These are phyloP conservation scores for Callithrix jacchus DNA, from an alignment of 2,113 vertebrate genomes.

Conservation along the genomic window DNA sequence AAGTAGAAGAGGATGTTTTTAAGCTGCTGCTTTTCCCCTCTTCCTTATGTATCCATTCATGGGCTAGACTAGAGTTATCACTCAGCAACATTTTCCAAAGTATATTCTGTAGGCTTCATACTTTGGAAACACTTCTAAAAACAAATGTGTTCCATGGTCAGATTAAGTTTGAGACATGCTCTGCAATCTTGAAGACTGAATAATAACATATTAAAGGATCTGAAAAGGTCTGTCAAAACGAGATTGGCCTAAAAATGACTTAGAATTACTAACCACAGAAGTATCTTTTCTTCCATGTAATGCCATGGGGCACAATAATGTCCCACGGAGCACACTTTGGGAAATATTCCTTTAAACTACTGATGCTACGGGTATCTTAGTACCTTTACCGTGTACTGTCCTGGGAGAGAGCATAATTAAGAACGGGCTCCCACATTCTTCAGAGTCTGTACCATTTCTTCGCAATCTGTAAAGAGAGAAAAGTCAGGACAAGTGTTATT, in stretches of 20 bases:
- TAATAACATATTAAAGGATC: background rate
- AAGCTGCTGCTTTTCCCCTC: background rate
- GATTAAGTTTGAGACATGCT: background rate
- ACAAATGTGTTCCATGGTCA: background rate
- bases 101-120: background rate
- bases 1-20: background rate
- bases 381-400: background rate
- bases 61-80: background rate
- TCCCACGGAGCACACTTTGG: background rate
- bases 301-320: background rate
- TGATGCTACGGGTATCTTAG: background rate
- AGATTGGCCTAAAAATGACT: background rate
- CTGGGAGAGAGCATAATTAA: background rate
- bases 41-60: background rate
- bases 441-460: background rate
- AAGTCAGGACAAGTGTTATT: background rate
- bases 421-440: background rate
- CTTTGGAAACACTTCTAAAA: background rate
- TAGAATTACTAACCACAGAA: background rate
- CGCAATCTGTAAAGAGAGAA: background rate
- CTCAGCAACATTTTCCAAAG: background rate
- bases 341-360: background rate
- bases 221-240: background rate
- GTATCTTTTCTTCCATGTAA: background rate
- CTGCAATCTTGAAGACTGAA: background rate